Percentiles rank a stretch among this genome's conserved stretches.
These are phyloP conservation scores for Tipula unca DNA, from an alignment of 2,888 invertebrate genomes.

Conservation along the genomic window DNA sequence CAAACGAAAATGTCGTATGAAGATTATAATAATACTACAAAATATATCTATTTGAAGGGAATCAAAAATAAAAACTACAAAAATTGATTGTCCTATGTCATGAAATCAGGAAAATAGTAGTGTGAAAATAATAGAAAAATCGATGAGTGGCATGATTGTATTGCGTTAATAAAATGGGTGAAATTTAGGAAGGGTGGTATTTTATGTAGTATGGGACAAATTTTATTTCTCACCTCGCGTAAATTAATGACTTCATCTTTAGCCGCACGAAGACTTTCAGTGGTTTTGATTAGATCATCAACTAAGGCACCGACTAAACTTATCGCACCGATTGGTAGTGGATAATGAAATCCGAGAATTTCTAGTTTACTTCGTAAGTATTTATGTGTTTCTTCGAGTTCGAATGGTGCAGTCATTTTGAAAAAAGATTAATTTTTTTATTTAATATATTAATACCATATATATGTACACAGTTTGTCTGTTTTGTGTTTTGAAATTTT, in stretches of 20 bases:
- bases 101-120: background rate
- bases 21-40: background rate
- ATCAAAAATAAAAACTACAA: background rate
- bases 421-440: background rate
- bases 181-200: background rate
- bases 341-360: constrained; percentile 71
- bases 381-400: background rate
- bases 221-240: constrained; percentile 45
- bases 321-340: constrained; percentile 64
- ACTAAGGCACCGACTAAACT: constrained; percentile 72
- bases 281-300: constrained; percentile 77
- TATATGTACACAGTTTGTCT: background rate
- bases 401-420: background rate
- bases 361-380: constrained; percentile 60
- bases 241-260: constrained; percentile 66
- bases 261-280: constrained; percentile 76
- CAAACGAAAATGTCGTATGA: constrained; percentile 29
- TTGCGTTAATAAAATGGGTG: background rate
- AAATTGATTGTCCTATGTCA: background rate
- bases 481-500: background rate
- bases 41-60: background rate
- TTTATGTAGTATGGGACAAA: background rate
- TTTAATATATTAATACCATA: background rate
- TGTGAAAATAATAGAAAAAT: background rate
- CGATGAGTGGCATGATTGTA: background rate